Evolutionary conservation across 2,113 vertebrate genomes (phyloP).

Genomic region (Syngnathus scovelli): DNA sequence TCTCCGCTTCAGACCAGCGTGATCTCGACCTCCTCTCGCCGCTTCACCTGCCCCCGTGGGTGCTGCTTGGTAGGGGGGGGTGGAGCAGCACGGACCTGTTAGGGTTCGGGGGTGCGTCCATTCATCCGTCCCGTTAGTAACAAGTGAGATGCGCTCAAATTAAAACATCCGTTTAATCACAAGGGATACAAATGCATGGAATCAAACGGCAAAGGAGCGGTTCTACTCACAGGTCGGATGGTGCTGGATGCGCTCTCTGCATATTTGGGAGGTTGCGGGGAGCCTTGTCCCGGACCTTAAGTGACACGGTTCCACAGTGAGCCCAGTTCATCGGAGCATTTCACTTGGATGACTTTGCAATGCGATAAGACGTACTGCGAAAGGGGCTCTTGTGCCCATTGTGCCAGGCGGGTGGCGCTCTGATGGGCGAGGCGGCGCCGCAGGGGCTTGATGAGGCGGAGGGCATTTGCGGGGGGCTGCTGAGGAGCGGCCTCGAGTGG

Average conservation of each 20-base stretch:
- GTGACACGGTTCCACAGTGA: background rate
- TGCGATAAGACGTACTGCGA: conserved; percentile 49
- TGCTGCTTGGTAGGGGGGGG: conserved; percentile 70
- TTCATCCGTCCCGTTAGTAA: background rate
- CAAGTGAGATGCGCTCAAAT: background rate
- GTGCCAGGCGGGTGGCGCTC: conserved; percentile 55
- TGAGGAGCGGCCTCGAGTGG: conserved; percentile 53
- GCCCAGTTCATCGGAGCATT: background rate
- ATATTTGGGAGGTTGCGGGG: conserved; percentile 66
- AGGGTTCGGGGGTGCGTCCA: background rate
- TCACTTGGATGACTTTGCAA: background rate
- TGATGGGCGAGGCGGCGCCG: conserved; percentile 56
- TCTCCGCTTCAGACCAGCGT: conserved; percentile 63
- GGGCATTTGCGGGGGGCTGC: conserved; percentile 66
- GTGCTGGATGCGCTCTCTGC: conserved; percentile 57
- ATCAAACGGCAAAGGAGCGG: too few relatives aligned
- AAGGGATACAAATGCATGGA: too few relatives aligned
- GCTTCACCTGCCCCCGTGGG: conserved; percentile 72
- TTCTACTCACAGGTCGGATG: conserved; percentile 66
- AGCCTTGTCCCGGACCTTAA: conserved; percentile 54
- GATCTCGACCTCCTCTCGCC: conserved; percentile 72
- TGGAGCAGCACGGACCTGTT: conserved; percentile 69
- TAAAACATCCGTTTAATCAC: too few relatives aligned
- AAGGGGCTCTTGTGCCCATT: conserved; percentile 64
- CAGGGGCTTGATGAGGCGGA: conserved; percentile 58